Conservation (phyloP, 2,888 invertebrate species). For the Napeogenes sylphis region DNA sequence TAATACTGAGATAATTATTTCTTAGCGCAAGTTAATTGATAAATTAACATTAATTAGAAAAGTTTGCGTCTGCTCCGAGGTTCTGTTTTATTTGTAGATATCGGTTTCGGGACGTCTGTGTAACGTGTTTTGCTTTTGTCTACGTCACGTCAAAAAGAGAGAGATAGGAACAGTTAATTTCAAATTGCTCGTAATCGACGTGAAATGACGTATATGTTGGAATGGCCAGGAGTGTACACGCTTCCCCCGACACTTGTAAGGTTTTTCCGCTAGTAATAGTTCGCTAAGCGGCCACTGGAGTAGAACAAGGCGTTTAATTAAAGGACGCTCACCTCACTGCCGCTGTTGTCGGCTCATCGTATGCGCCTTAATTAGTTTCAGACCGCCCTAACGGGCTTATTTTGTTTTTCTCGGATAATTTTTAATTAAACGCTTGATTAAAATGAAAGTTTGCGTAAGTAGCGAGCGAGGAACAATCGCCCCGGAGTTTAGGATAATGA, state of each 20-base stretch:
- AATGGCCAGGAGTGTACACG: not conserved
- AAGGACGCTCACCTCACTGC: slow-evolving; percentile 69
- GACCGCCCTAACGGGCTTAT: slow-evolving; percentile 76
- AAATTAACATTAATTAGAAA: slow-evolving; percentile 75
- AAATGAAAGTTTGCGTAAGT: slow-evolving; percentile 79
- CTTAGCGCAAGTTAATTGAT: slow-evolving; percentile 74
- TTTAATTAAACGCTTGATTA: slow-evolving; percentile 79
- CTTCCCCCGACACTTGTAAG: slow-evolving; percentile 55
- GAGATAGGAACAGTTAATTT: too few species aligned
- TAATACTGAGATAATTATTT: slow-evolving; percentile 74
- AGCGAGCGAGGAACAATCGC: slow-evolving; percentile 77
- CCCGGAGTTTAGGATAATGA: slow-evolving; percentile 78
- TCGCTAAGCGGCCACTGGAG: slow-evolving; percentile 61
- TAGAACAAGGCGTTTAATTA: slow-evolving; percentile 71
- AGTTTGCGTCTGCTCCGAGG: slow-evolving; percentile 52
- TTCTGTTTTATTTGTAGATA: slow-evolving; percentile 35
- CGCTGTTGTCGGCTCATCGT: slow-evolving; percentile 69
- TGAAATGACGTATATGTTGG: not conserved
- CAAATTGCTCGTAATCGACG: too few species aligned
- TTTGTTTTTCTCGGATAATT: slow-evolving; percentile 79
- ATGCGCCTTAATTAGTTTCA: slow-evolving; percentile 76
- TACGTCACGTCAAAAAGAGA: slow-evolving; percentile 1
- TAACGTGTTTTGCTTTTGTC: slow-evolving; percentile 12
- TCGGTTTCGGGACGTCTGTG: slow-evolving; percentile 24
- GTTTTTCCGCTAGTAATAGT: slow-evolving; percentile 65